phyloP scores from a whole-genome alignment of 1,140 invertebrate genomes.

The Centruroides sculpturatus region DNA sequence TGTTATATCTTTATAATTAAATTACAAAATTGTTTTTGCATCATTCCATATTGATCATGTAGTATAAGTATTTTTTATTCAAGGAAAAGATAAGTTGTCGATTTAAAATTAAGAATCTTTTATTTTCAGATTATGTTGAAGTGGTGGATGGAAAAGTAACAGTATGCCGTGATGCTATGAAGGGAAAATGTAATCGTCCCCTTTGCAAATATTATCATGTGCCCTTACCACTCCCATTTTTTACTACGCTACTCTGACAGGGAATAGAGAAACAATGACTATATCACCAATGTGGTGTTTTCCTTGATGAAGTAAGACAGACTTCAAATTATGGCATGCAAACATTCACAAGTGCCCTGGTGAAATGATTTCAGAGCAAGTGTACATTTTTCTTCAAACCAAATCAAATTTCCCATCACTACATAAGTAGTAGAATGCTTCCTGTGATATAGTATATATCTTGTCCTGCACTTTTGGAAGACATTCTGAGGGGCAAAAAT shows the following conservation, averaged over 20 bases:
- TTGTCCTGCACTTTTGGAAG: too few species aligned
- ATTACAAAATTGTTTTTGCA: not conserved
- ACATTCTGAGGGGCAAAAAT: too few species aligned
- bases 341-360: too few species aligned
- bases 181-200: constrained; percentile 71
- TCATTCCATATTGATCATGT: not conserved
- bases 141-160: constrained; percentile 83
- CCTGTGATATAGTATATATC: too few species aligned
- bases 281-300: too few species aligned
- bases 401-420: too few species aligned
- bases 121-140: constrained; percentile 69
- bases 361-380: too few species aligned
- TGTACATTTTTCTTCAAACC: too few species aligned
- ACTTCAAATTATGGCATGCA: too few species aligned
- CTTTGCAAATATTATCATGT: constrained; percentile 90
- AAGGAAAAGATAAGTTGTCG: not conserved
- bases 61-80: not conserved
- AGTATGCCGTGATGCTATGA: constrained; percentile 83
- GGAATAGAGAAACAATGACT: too few species aligned
- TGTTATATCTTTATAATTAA: not conserved
- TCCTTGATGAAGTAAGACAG: too few species aligned
- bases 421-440: too few species aligned
- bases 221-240: constrained; percentile 32
- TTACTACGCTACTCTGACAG: constrained; percentile 12
- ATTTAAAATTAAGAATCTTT: not conserved